Base-by-base conservation (phyloP, 37 sponge, comb jelly and placozoan species). In the Mnemiopsis leidyi region DNA sequence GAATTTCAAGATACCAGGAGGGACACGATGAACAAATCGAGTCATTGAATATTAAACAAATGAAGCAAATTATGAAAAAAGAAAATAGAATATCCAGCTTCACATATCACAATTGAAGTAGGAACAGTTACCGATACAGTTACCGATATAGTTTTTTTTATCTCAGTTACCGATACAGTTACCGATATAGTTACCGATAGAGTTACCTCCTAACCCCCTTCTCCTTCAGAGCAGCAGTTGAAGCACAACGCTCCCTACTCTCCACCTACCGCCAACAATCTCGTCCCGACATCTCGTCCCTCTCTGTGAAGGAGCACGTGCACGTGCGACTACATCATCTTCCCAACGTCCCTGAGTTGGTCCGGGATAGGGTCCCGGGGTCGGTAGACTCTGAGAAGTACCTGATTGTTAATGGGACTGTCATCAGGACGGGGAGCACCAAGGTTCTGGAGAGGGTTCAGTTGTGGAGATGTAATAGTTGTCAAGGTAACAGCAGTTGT, bases 391-490 rank as follows among this genome's bases (percentile, higher is more conserved):
- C 35, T 35, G 90, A 37, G 29, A 85, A 85, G 90, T 85, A 36
- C 48, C 40, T 38, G 0, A 40, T 85, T 5, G 90, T 85, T 13
- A 85, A 85, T 39, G 90, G 90, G 28, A 85, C 90, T 36, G 90
- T 85, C 5, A 85, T 33, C 5, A 38, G 90, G 61, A 85, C 90
- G 16, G 90, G 90, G 26, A 40, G 48, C 39, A 40, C n/a, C 26
- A 85, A 85, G 48, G 90, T 85, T 0, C 36, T 85, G 29, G 90
- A 85, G 61, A 28, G 90, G 30, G 29, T 40, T 40, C 90, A 85
- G 29, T 28, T 85, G 2, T 85, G 90, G 90, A 85, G 35, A 28
- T 85, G 90, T 25, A 23, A 18, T 18, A 85, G 2, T 7, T 85
- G 90, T 39, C 90, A 85, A 23, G 35, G 90, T 85, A 18, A 48